phyloP scores from a whole-genome alignment of 2,797 vertebrate genomes.

The Coracias cyanogaster region DNA sequence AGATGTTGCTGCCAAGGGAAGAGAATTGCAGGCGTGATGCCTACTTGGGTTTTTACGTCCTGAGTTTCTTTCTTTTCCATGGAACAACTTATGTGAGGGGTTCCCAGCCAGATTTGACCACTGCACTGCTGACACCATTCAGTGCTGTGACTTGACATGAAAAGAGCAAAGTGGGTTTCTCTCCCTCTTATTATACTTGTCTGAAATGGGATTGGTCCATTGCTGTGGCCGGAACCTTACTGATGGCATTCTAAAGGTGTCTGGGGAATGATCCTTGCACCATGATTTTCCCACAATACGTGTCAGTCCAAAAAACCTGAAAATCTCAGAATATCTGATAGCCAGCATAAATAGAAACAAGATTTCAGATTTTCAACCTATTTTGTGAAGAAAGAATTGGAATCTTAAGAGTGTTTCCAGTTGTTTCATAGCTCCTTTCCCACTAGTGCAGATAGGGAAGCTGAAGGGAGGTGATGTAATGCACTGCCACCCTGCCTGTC shows the following conservation, averaged over 20 bases:
- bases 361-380: background rate
- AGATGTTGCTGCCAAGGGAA: background rate
- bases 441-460: too few species aligned
- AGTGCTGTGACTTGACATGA: background rate
- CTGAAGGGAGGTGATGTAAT: background rate
- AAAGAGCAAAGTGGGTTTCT: background rate
- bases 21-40: background rate
- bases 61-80: background rate
- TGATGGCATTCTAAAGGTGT: background rate
- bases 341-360: background rate
- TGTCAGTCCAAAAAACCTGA: background rate
- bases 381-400: background rate
- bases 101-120: background rate
- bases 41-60: background rate
- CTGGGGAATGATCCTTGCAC: background rate
- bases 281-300: background rate
- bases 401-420: background rate
- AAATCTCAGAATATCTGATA: background rate
- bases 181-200: background rate
- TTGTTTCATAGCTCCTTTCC: background rate
- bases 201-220: background rate
- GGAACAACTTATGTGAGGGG: fast-evolving
- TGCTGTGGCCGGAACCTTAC: background rate
- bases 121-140: background rate
- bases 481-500: background rate